phyloP scores from a whole-genome alignment of 2,888 invertebrate species.

The Caenorhabditis sp. region DNA sequence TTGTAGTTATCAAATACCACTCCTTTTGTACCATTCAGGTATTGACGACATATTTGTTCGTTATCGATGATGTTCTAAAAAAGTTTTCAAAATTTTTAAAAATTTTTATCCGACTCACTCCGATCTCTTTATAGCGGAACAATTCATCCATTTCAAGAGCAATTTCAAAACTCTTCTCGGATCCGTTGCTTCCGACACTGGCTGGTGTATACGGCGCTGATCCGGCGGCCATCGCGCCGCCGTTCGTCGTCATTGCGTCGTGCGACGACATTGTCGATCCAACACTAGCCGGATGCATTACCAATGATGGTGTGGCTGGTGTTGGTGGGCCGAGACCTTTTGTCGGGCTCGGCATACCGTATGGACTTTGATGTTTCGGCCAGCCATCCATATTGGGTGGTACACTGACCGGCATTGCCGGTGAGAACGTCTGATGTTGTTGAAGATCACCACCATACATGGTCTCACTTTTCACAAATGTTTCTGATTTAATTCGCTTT shows the following conservation, averaged over 20 bases:
- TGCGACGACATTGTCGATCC: conserved; percentile 12
- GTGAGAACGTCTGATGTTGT: conserved; percentile 16
- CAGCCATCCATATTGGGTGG: conserved; percentile 15
- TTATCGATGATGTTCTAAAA: not conserved
- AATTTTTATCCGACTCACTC: too few species aligned
- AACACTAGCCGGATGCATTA: conserved; percentile 19
- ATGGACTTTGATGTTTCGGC: conserved; percentile 30
- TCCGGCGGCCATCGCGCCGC: conserved; percentile 11
- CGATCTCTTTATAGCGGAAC: conserved; percentile 3
- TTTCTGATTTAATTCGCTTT: conserved; percentile 36
- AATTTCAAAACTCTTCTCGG: not conserved
- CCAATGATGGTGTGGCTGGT: conserved; percentile 22
- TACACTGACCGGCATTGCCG: conserved; percentile 29
- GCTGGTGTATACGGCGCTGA: conserved; percentile 37
- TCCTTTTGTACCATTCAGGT: conserved; percentile 16
- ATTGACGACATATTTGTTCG: not conserved
- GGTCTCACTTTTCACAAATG: conserved; percentile 21
- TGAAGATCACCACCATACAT: conserved; percentile 2
- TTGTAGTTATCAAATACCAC: conserved; percentile 5
- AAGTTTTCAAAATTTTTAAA: too few species aligned
- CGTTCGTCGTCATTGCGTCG: conserved; percentile 13
- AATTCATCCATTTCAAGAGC: conserved; percentile 7
- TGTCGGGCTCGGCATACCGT: conserved; percentile 31
- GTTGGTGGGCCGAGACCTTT: conserved; percentile 22
- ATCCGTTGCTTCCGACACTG: conserved; percentile 12